These are phyloP conservation scores for Dasypolia templi DNA, from an alignment of 2,888 invertebrate genomes.

Conservation along the genomic window DNA sequence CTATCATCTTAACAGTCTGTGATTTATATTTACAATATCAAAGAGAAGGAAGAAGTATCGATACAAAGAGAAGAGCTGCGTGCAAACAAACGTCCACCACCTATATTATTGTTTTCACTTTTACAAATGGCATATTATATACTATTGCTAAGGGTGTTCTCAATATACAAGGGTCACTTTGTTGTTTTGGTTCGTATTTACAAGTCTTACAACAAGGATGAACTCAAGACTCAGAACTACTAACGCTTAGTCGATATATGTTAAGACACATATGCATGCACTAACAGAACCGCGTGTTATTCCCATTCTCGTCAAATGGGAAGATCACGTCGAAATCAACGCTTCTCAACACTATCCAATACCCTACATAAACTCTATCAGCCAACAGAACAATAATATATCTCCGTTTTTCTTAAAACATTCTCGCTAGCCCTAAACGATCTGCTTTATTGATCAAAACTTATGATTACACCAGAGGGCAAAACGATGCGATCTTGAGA, in stretches of 20 bases:
- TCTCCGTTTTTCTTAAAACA: conserved; percentile 56
- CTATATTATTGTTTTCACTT: conserved; percentile 66
- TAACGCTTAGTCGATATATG: conserved; percentile 65
- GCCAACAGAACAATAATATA: conserved; percentile 67
- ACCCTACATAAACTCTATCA: conserved; percentile 63
- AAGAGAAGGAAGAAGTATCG: conserved; percentile 83
- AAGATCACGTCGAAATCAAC: conserved; percentile 48
- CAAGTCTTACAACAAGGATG: conserved; percentile 70
- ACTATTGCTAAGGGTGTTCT: conserved; percentile 75
- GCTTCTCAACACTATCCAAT: conserved; percentile 58
- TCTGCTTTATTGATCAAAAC: conserved; percentile 44
- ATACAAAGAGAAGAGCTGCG: conserved; percentile 80
- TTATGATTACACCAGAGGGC: conserved; percentile 34
- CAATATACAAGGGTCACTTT: conserved; percentile 73
- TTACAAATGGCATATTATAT: conserved; percentile 74
- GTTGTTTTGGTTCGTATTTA: conserved; percentile 72
- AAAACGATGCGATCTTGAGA: conserved; percentile 21
- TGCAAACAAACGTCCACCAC: conserved; percentile 68
- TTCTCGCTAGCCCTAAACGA: conserved; percentile 45
- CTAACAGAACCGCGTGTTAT: conserved; percentile 64
- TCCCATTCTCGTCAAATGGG: conserved; percentile 36
- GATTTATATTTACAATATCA: conserved; percentile 85
- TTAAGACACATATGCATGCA: conserved; percentile 71
- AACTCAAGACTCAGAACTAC: conserved; percentile 63
- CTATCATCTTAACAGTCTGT: conserved; percentile 80